Percentiles rank a stretch among this genome's conserved stretches.
Evolutionary conservation across 2,888 invertebrate genomes (phyloP).

Genomic region (Terebella lapidaria): DNA sequence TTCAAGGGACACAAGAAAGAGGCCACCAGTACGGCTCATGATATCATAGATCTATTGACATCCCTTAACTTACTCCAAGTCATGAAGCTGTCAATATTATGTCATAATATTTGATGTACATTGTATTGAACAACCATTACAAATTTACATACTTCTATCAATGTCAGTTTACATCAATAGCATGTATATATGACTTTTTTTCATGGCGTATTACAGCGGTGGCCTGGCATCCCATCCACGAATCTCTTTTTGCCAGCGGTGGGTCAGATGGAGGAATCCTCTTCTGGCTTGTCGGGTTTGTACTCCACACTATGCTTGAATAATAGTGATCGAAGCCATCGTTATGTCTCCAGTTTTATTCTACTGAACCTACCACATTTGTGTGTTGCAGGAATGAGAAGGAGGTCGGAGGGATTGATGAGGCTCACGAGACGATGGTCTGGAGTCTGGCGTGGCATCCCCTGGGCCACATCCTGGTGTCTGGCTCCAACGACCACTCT

Average conservation of each 20-base stretch:
- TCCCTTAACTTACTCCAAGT: background rate
- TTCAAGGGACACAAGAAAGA: constrained; percentile 99
- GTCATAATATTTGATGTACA: background rate
- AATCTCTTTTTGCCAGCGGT: constrained; percentile 93
- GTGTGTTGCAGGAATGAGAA: constrained; percentile 66
- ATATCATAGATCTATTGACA: background rate
- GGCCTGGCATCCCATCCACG: constrained; percentile 98
- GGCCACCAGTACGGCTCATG: constrained; percentile 60
- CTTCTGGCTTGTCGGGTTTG: constrained; percentile 96
- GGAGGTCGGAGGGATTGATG: constrained; percentile 95
- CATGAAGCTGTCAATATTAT: background rate
- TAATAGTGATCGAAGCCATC: too few relatives aligned
- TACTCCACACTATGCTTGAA: background rate
- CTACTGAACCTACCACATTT: too few relatives aligned
- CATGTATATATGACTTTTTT: background rate
- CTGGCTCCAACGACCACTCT: constrained; percentile 99
- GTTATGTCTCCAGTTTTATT: too few relatives aligned
- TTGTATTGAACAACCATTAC: background rate
- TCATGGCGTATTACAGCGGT: constrained; percentile 48
- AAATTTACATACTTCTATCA: too few relatives aligned
- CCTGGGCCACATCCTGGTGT: constrained; percentile 94
- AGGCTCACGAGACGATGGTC: constrained; percentile 97
- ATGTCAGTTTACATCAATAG: too few relatives aligned
- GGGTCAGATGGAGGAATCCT: constrained; percentile 97
- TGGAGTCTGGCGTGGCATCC: constrained; percentile 99